Base-by-base conservation (phyloP, 2,888 invertebrate genomes). In the Andricus curvator region DNA sequence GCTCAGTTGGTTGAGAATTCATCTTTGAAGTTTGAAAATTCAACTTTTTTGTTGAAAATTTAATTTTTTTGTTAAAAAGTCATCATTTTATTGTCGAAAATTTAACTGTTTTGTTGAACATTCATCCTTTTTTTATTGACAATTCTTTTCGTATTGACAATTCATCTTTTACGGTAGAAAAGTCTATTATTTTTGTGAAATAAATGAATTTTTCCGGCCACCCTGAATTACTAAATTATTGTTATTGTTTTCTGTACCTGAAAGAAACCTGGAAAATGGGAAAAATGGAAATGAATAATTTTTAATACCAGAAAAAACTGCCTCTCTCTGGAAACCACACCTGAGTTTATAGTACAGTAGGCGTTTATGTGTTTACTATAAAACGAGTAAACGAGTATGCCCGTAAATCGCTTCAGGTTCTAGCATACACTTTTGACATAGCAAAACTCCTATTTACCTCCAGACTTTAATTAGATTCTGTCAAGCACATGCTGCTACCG, bases 391-490 rank as follows among this genome's bases (percentile, higher is more conserved):
- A 44, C 22, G 17, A 68, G 62, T 15, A 15, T 41, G 11, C 33
- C 66, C 66, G 20, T 48, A 25, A 68, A 41, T 44, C 67, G 33
- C 17, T 33, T 67, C 22, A n/a, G 2, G 20, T 33, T 33, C 37
- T 37, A 41, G 22, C 41, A 44, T 68, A 25, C 22, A 68, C 68
- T 68, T 68, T 68, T 68, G 25, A 68, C 22, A 48, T 48, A 68
- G 15, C 15, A 11, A 68, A 68, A 68, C 9, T 68, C 25, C 9
- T 25, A 48, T 68, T 68, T 48, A 48, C 44, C 44, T 44, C 25
- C 25, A 68, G 44, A 68, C 11, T 22, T 68, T 68, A 68, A 68
- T 68, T 68, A 48, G 25, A 68, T 68, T 68, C 68, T 68, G 68
- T 68, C 68, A 68, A 68, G 68, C 15, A 22, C 68, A 68, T 17